Conservation (phyloP, 1,140 invertebrate genomes). For the Euglossa dilemma region DNA sequence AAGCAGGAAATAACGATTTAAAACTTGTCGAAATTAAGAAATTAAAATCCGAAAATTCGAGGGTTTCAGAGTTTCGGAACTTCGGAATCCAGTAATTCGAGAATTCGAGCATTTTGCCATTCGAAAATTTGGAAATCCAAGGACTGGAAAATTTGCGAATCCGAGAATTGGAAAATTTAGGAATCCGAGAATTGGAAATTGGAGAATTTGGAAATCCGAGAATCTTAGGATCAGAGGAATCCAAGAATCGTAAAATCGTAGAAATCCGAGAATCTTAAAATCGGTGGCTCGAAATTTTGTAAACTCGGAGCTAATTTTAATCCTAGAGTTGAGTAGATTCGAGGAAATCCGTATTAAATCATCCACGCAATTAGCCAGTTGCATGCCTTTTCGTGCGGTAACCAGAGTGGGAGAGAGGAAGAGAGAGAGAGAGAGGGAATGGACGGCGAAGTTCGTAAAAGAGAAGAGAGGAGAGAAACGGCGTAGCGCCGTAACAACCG, state of each 20-base stretch:
- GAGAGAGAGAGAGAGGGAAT: not conserved
- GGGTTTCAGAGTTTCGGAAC: not conserved
- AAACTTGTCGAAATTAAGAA: not conserved
- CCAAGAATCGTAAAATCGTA: no score
- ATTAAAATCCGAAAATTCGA: not conserved
- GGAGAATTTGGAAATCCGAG: no score
- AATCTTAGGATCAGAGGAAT: no score
- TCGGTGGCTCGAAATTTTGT: not conserved
- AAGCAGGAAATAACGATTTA: not conserved
- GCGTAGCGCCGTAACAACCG: slow-evolving; percentile 21
- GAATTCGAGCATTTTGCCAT: not conserved
- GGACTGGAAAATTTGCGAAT: not conserved
- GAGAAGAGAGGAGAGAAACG: not conserved
- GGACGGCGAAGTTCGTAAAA: not conserved
- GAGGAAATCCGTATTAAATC: not conserved
- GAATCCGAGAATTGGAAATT: not conserved
- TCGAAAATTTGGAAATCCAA: not conserved
- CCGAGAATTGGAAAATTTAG: not conserved
- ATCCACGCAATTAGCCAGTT: not conserved
- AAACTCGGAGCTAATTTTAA: no score
- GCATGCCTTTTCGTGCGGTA: not conserved
- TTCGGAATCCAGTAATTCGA: not conserved
- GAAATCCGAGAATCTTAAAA: not conserved
- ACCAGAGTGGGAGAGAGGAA: not conserved
- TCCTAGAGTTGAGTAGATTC: not conserved